phyloP scores from a whole-genome alignment of 1,140 invertebrate genomes.

The Pinna nobilis region DNA sequence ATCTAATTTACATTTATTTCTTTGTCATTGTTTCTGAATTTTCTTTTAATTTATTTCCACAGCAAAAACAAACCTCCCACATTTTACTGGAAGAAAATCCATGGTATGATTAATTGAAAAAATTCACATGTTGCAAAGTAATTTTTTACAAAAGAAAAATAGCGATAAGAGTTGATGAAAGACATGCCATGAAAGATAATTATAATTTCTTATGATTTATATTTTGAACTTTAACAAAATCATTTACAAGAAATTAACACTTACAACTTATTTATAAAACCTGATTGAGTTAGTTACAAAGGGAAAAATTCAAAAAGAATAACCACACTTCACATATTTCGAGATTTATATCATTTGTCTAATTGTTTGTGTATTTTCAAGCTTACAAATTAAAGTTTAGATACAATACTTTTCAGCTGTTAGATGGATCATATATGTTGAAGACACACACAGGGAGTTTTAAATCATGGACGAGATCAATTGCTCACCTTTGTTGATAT shows the following conservation, averaged over 20 bases:
- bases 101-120: background rate
- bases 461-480: conserved; percentile 18
- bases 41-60: conserved; percentile 4
- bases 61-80: conserved; percentile 39
- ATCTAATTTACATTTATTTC: background rate
- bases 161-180: no score
- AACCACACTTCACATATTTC: no score
- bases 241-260: no score
- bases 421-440: conserved; percentile 1
- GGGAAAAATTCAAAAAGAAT: no score
- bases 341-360: background rate
- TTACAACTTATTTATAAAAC: no score
- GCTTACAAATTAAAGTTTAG: background rate
- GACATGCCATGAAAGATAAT: no score
- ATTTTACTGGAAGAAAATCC: conserved; percentile 26
- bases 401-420: background rate
- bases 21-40: background rate
- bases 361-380: background rate
- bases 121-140: background rate
- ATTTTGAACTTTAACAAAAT: no score
- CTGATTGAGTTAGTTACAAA: no score
- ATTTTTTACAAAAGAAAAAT: background rate
- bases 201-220: no score
- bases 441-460: conserved; percentile 19
- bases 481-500: conserved; percentile 15